Conservation (phyloP, 2,888 invertebrate genomes). For the Toxonevra muliebris region DNA sequence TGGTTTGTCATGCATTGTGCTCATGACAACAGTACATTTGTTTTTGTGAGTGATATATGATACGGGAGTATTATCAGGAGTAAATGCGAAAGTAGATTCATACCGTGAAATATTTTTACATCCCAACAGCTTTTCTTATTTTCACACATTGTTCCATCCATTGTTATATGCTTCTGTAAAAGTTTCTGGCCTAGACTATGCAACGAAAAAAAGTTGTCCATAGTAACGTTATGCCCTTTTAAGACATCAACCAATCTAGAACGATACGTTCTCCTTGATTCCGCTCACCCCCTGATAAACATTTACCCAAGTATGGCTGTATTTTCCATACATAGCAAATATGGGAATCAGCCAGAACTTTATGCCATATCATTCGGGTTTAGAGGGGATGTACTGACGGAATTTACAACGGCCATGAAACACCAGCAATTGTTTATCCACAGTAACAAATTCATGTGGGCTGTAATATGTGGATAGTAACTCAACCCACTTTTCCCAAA, state of each 20-base stretch:
- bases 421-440: slow-evolving; percentile 23
- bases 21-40: slow-evolving; percentile 22
- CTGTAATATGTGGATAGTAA: background rate
- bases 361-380: slow-evolving; percentile 31
- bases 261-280: slow-evolving; percentile 45
- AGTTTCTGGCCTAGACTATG: slow-evolving; percentile 22
- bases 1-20: slow-evolving; percentile 30
- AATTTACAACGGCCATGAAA: slow-evolving; percentile 28
- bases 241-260: too few species aligned
- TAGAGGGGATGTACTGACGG: too few species aligned
- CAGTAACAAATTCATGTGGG: slow-evolving; percentile 20
- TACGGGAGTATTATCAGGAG: too few species aligned
- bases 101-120: slow-evolving; percentile 16
- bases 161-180: slow-evolving; percentile 25
- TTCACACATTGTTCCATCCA: slow-evolving; percentile 34
- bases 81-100: too few species aligned
- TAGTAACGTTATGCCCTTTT: too few species aligned
- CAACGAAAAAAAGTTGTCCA: slow-evolving; percentile 25
- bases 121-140: slow-evolving; percentile 27
- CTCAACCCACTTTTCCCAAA: slow-evolving; percentile 21
- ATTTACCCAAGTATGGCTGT: too few species aligned
- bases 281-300: background rate
- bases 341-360: slow-evolving; percentile 22
- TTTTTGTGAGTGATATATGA: slow-evolving; percentile 26
- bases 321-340: too few species aligned